Evolutionary conservation across 2,113 vertebrate genomes (phyloP).

Genomic region (Anthoscopus minutus): DNA sequence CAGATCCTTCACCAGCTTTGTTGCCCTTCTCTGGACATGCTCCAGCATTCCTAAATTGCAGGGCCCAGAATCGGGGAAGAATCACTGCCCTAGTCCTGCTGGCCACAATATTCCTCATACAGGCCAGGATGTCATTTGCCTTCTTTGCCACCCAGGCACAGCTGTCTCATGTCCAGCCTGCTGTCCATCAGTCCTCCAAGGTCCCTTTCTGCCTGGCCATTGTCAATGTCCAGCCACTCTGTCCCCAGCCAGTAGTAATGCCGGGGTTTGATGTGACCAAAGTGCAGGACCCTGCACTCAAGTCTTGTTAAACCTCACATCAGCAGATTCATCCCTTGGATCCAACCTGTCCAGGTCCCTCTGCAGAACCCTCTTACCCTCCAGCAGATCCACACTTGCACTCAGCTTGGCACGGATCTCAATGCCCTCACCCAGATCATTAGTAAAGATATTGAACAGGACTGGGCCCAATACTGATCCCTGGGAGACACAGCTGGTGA

Average conservation of each 20-base stretch:
- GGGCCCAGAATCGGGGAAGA: background rate
- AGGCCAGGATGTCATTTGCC: background rate
- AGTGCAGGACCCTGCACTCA: accelerated
- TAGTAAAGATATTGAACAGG: background rate
- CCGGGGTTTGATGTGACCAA: background rate
- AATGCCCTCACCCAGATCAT: background rate
- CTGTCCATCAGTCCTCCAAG: background rate
- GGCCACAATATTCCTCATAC: background rate
- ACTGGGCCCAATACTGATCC: too few species aligned
- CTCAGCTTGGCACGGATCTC: background rate
- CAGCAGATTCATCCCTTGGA: background rate
- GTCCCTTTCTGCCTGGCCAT: background rate
- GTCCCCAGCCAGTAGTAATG: background rate
- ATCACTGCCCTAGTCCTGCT: background rate
- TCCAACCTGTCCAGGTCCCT: background rate
- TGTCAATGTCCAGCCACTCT: background rate
- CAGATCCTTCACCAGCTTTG: background rate
- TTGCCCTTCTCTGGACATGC: background rate
- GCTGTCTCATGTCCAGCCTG: background rate
- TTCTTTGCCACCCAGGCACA: background rate
- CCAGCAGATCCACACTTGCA: background rate
- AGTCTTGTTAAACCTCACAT: background rate
- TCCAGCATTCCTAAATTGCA: background rate
- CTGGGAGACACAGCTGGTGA: background rate
- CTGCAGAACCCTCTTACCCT: background rate